Evolutionary conservation across 2,888 invertebrate genomes (phyloP).

Genomic region (Zootermopsis nevadensis): DNA sequence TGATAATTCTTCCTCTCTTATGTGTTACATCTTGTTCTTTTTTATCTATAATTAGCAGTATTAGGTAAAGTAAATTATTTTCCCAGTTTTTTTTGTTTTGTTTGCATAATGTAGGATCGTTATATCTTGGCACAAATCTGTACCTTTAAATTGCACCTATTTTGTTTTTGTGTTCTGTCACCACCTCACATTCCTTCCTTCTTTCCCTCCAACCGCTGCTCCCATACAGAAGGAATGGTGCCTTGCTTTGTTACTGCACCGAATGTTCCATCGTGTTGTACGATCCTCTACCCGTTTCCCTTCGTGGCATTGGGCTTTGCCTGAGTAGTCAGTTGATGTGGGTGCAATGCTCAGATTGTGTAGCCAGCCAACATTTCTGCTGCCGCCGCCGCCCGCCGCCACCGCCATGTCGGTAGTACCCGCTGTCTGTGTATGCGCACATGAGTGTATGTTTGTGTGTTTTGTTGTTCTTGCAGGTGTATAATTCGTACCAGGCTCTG

Average conservation of each 20-base stretch:
- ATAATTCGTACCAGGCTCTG: constrained; percentile 74
- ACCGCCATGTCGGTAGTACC: constrained; percentile 26
- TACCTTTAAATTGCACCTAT: constrained; percentile 38
- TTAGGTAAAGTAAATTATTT: constrained; percentile 33
- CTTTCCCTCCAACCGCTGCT: no score
- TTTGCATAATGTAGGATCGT: constrained; percentile 36
- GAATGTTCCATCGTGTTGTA: constrained; percentile 38
- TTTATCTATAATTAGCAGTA: constrained; percentile 33
- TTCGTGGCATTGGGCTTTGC: constrained; percentile 37
- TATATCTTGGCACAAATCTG: constrained; percentile 40
- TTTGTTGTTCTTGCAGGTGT: constrained; percentile 65
- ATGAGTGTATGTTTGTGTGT: constrained; percentile 37
- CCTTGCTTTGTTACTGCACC: constrained; percentile 50
- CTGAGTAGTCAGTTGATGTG: constrained; percentile 39
- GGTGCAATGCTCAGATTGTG: constrained; percentile 6
- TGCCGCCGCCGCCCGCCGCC: constrained; percentile 30
- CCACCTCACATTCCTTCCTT: background rate
- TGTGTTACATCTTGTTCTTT: constrained; percentile 46
- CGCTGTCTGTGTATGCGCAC: constrained; percentile 1
- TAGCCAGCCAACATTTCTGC: constrained; percentile 33
- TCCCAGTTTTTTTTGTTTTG: constrained; percentile 29
- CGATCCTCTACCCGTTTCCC: background rate
- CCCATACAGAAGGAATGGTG: constrained; percentile 43
- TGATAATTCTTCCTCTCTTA: constrained; percentile 52
- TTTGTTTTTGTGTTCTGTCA: background rate